Evolutionary conservation across 2,888 invertebrate genomes (phyloP), one percentile per base, ranked within the genome.

Genomic region (Plebejus argus): DNA sequence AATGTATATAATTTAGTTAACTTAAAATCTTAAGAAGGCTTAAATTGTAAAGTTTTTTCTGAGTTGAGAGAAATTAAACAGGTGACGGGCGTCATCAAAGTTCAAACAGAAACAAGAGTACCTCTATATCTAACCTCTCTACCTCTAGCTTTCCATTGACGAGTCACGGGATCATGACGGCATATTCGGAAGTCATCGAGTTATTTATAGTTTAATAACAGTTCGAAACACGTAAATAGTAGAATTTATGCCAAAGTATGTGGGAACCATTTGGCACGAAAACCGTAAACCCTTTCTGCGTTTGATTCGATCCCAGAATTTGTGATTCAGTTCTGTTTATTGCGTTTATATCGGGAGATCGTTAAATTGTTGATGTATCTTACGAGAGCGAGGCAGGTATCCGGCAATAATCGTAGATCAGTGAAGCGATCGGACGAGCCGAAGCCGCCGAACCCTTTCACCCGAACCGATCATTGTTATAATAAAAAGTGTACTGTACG

Each of bases 241-340:
- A 49, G 53, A 49, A 23, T 74, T 74, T 74, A 74, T 74, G 74
- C 74, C 74, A 74, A 74, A 53, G 23, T 74, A 74, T 53, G 74
- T 74, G 45, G 39, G 49, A 45, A 23, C 20, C 15, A 49, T 74
- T 74, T 74, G 74, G 74, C 74, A 74, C 74, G 28, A 12, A 5
- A 18, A 23, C 28, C 28, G 49, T 28, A 53, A 74, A 74, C 74
- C 74, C 72, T 39, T 71, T 49, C 74, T 74, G 49, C 49, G 23
- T 74, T 74, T 53, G 45, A 49, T 45, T 23, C 20, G 23, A 28
- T 28, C 49, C 23, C 39, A 23, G 28, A 45, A 49, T 15, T 53
- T 74, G 45, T 49, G 49, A 49, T 72, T 49, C 74, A 23, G 49
- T 66, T 66, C 1, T 66, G 66, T 66, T 28, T 15, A 18, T 18